Evolutionary conservation across 1,140 invertebrate genomes (phyloP), one percentile per base, ranked within the genome.

Genomic region (Triops longicaudatus): DNA sequence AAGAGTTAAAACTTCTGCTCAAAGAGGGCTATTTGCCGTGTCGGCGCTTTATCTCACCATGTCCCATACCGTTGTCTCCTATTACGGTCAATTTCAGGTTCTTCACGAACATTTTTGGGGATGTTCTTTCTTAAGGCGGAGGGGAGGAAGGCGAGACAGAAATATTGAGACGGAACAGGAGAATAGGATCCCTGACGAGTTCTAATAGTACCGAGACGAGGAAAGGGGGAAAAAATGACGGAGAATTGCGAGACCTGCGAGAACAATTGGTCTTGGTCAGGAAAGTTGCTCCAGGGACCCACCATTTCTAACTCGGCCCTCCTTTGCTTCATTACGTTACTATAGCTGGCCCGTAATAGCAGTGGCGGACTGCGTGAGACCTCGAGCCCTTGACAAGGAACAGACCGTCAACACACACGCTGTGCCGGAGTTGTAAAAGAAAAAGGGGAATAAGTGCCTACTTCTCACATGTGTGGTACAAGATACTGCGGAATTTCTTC

Each of bases 221-320:
- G 14, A 63, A 14, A 5, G 50, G 50, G 22, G 22, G 9, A 22
- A 63, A 17, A 22, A 63, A 63, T 63, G 50, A 63, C 50, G 50
- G 50, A 63, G 50, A 10, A 63, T 63, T 63, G 50, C 50, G 50
- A 63, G 50, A 63, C 50, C 50, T 17, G 2, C 17, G 50, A 63
- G 50, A 63, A 10, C 50, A 63, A 63, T 63, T 63, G 50, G 50
- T n/a, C 50, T 63, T 63, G 50, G 50, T 63, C 50, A 63, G 50
- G 50, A 9, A 63, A 63, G n/a, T 63, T 63, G 50, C 50, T 63
- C 50, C 50, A 63, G 50, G 50, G 50, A 63, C 50, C 14, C 5
- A 63, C n/a, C 50, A 63, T 63, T 63, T 22, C 50, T 63, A 63
- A 7, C 50, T 63, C 50, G 50, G 17, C 17, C 50, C 50, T 17